Evolutionary conservation across 2,797 vertebrate species (phyloP), one percentile per base, ranked within the genome.

Genomic region (Decapterus maruadsi): DNA sequence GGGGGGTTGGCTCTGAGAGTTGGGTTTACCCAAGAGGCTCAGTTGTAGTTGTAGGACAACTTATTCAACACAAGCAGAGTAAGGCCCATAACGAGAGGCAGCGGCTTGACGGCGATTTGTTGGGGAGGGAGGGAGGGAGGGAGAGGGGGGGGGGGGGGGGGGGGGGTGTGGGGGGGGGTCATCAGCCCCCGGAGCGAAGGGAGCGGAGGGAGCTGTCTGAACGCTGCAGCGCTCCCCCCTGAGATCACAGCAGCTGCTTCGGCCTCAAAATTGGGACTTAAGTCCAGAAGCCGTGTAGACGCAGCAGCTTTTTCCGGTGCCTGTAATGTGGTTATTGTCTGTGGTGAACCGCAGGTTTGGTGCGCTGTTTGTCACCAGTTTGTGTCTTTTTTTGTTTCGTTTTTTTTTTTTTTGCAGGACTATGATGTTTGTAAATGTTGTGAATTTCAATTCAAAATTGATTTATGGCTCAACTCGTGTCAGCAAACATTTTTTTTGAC

Each of bases 71-170:
- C 77, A 76, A 89, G 86, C 83, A 89, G 84, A 88, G 77, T 59
- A 36, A 78, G 89, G 81, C 84, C 80, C 34, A 65, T 83, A 87
- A 90, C 72, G 60, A 91, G 84, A 88, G 79, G 72, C 77, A 76
- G 81, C 79, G 85, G 88, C 83, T 91, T 82, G 84, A 58, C 68
- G 77, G 87, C 89, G 85, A 84, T 88, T 87, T 90, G 82, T 66
- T 59, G 81, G 74, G 82, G 76, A 69, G 26, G 26, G 26, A 26
- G 26, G 26, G 26, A 26, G 26, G 1, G 26, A 26, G 26, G 26
- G 26, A 26, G n/a, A n/a, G n/a, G n/a, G n/a, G n/a, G n/a, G n/a
- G n/a, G n/a, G n/a, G n/a, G 81, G 74, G 82, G 76, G 68, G 26
- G 26, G 26, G 3, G 26, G 26, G 26, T 1, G 26, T 26, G 26